Evolutionary conservation across 2,113 vertebrate species (phyloP).

Genomic region (Morone saxatilis): DNA sequence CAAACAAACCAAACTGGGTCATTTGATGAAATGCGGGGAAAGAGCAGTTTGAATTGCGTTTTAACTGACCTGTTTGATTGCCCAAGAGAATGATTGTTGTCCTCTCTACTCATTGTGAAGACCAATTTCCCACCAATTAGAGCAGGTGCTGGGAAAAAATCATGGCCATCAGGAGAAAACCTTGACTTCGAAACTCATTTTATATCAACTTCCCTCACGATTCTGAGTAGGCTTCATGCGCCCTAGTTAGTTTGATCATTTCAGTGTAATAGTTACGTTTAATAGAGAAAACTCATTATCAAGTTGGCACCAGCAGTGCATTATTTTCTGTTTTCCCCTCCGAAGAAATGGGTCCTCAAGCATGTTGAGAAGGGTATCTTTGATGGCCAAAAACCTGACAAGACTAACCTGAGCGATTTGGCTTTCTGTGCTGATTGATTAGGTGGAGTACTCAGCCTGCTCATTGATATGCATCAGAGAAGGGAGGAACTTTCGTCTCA

Average conservation of each 20-base stretch:
- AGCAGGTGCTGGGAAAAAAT: slow-evolving; percentile 13
- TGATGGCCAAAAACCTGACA: slow-evolving; percentile 49
- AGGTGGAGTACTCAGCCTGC: slow-evolving; percentile 2
- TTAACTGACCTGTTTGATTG: slow-evolving; percentile 28
- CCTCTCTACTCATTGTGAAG: slow-evolving; percentile 3
- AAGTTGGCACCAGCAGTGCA: not conserved
- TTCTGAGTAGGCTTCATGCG: not conserved
- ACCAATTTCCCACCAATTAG: slow-evolving; percentile 33
- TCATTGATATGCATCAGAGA: slow-evolving; percentile 54
- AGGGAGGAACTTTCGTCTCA: slow-evolving; percentile 32
- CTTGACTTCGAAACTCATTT: not conserved
- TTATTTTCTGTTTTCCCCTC: not conserved
- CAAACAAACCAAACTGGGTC: slow-evolving; percentile 43
- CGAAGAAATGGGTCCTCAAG: not conserved
- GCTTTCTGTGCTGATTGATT: slow-evolving; percentile 50
- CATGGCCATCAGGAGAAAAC: not conserved
- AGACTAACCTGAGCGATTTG: slow-evolving; percentile 44
- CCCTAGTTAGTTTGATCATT: not conserved
- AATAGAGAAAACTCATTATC: not conserved
- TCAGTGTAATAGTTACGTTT: not conserved
- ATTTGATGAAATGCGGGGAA: slow-evolving; percentile 12
- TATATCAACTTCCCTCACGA: not conserved
- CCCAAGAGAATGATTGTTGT: slow-evolving; percentile 33
- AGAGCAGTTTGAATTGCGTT: slow-evolving; percentile 12
- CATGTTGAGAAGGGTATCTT: slow-evolving; percentile 1